Evolutionary conservation across 2,113 vertebrate species (phyloP), one percentile per base, ranked within the genome.

Genomic region (Pituophis catenifer): DNA sequence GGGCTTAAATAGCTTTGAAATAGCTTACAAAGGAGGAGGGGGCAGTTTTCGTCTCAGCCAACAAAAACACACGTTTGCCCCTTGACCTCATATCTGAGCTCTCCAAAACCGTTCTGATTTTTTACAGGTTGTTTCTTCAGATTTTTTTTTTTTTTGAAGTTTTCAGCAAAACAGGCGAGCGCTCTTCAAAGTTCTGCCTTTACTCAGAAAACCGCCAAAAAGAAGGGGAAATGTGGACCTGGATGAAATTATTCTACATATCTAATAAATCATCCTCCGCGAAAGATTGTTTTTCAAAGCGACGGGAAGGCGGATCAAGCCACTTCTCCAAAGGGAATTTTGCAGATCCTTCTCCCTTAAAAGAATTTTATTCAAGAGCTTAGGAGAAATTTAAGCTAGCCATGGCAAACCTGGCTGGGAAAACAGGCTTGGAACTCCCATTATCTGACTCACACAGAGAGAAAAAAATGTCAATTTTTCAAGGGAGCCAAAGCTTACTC

Each of bases 401-500:
- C 13, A 58, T 33, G 57, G 26, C 81, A 75, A 29, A 62, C 23
- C 13, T n/a, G 23, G 11, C 0, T 0, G 85, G 50, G 19, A 26
- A 88, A 90, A 54, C 33, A 5, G 5, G 7, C 33, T 54, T 62
- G 54, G 29, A 58, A 23, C 38, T 4, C 19, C 0, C 0, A 38
- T 0, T 0, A 0, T 48, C 55, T 53, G 53, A 48, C 87, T 90
- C 0, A 4, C 1, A 10, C 23, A 5, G 0, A 26, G 26, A 23
- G 8, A 44, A 1, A 59, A 59, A 3, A 55, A 26, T 50, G 44
- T 89, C 59, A 2, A 54, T 57, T 52, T 38, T 29, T 53, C 0
- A 19, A 44, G 0, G 0, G 26, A 91, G 54, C 33, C 17, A 48
- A 55, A 2, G 17, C 52, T 89, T n/a, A 86, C 89, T 0, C 0